Conservation (phyloP, 2,888 invertebrate genomes). For the Ypsolopha sequella region DNA sequence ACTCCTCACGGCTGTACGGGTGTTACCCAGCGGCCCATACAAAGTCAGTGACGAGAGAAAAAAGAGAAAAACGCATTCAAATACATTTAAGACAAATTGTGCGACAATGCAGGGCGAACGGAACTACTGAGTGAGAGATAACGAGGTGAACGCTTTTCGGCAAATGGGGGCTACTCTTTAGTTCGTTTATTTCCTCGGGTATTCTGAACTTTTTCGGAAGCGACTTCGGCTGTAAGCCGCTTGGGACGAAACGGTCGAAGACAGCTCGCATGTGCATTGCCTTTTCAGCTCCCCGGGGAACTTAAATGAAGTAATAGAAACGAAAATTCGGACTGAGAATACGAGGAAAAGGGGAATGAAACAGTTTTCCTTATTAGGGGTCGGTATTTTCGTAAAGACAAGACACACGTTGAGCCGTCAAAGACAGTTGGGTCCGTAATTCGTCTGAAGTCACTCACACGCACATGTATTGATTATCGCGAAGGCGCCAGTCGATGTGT, state of each 20-base stretch:
- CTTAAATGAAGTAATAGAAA: constrained; percentile 25
- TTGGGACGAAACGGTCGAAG: constrained; percentile 43
- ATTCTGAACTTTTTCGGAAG: constrained; percentile 51
- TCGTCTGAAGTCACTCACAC: constrained; percentile 66
- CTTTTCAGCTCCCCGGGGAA: constrained; percentile 44
- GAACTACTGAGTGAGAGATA: constrained; percentile 71
- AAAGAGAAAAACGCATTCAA: constrained; percentile 73
- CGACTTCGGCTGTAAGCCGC: constrained; percentile 55
- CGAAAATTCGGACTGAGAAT: constrained; percentile 29
- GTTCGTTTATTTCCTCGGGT: constrained; percentile 57
- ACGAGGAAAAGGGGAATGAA: constrained; percentile 22
- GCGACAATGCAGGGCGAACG: constrained; percentile 72
- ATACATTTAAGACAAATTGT: constrained; percentile 71
- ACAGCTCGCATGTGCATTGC: constrained; percentile 45
- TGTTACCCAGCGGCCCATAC: constrained; percentile 77
- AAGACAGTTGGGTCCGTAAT: constrained; percentile 39
- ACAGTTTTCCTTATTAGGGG: constrained; percentile 14
- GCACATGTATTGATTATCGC: constrained; percentile 76
- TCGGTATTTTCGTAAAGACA: constrained; percentile 32
- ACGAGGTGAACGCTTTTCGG: constrained; percentile 69
- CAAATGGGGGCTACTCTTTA: constrained; percentile 43
- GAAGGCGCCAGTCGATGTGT: constrained; percentile 64
- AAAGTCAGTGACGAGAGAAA: constrained; percentile 76
- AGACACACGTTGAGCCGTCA: constrained; percentile 22
- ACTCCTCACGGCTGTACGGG: constrained; percentile 77